These are phyloP conservation scores for Euzophera pinguis DNA, from an alignment of 2,888 invertebrate species.

Conservation along the genomic window DNA sequence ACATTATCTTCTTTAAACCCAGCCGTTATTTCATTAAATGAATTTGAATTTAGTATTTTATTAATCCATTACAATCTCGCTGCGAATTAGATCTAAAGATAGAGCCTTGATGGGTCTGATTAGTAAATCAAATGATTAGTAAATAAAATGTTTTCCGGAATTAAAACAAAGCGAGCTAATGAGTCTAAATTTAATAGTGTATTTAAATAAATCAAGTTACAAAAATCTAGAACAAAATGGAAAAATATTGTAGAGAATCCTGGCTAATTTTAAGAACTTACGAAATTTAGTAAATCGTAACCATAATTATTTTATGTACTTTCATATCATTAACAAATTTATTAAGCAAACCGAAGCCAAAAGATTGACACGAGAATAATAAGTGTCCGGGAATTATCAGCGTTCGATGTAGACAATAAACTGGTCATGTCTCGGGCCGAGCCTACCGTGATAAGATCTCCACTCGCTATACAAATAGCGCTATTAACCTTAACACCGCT, in stretches of 20 bases:
- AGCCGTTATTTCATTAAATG: too few species aligned
- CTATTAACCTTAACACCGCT: conserved; percentile 69
- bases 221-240: too few species aligned
- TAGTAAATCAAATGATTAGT: too few species aligned
- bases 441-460: conserved; percentile 59
- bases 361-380: conserved; percentile 12
- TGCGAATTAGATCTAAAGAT: too few species aligned
- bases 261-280: not conserved
- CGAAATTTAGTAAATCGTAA: not conserved
- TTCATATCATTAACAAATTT: not conserved
- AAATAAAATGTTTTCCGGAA: too few species aligned
- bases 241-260: too few species aligned
- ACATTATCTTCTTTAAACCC: not conserved
- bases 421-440: conserved; percentile 41
- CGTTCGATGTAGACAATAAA: conserved; percentile 47
- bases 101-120: too few species aligned
- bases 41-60: not conserved
- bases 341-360: not conserved
- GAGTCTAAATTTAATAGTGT: too few species aligned
- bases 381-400: conserved; percentile 29
- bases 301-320: not conserved
- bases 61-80: not conserved
- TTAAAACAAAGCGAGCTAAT: too few species aligned
- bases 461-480: conserved; percentile 65
- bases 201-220: too few species aligned